These are phyloP conservation scores for Heliconius nattereri DNA, from an alignment of 1,140 invertebrate species.

Conservation along the genomic window DNA sequence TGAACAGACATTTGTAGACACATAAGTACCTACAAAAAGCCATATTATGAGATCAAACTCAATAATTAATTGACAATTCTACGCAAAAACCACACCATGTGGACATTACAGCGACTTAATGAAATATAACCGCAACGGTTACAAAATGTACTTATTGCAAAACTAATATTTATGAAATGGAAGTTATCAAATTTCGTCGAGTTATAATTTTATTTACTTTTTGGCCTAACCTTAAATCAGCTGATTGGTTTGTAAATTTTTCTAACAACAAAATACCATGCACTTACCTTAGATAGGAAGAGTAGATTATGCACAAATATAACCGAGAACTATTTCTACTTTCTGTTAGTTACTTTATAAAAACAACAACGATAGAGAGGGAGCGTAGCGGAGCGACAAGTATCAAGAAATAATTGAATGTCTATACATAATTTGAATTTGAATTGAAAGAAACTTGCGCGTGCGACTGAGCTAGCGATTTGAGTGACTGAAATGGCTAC, in stretches of 20 bases:
- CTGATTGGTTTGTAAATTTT: slow-evolving; percentile 25
- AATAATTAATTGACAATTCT: slow-evolving; percentile 21
- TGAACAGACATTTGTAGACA: not conserved
- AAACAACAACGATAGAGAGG: slow-evolving; percentile 42
- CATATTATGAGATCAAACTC: not conserved
- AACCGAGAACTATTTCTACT: slow-evolving; percentile 25
- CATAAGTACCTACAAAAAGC: not conserved
- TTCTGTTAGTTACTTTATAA: slow-evolving; percentile 31
- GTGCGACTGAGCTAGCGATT: slow-evolving; percentile 51
- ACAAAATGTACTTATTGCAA: slow-evolving; percentile 28
- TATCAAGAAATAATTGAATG: slow-evolving; percentile 67
- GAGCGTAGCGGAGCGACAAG: slow-evolving; percentile 56
- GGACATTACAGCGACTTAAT: slow-evolving; percentile 11
- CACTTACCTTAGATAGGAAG: slow-evolving; percentile 26
- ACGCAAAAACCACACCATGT: slow-evolving; percentile 27
- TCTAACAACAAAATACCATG: slow-evolving; percentile 6
- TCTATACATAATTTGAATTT: slow-evolving; percentile 63
- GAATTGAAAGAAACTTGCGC: slow-evolving; percentile 63
- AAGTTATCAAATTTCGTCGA: slow-evolving; percentile 23
- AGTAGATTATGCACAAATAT: slow-evolving; percentile 26
- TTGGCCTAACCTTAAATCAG: slow-evolving; percentile 39
- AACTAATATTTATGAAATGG: slow-evolving; percentile 13
- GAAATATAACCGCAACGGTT: slow-evolving; percentile 29
- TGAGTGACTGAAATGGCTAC: slow-evolving; percentile 55
- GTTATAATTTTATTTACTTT: slow-evolving; percentile 33